These are phyloP conservation scores for Acrocephalus scirpaceus DNA, from an alignment of 2,797 vertebrate genomes.

Conservation along the genomic window DNA sequence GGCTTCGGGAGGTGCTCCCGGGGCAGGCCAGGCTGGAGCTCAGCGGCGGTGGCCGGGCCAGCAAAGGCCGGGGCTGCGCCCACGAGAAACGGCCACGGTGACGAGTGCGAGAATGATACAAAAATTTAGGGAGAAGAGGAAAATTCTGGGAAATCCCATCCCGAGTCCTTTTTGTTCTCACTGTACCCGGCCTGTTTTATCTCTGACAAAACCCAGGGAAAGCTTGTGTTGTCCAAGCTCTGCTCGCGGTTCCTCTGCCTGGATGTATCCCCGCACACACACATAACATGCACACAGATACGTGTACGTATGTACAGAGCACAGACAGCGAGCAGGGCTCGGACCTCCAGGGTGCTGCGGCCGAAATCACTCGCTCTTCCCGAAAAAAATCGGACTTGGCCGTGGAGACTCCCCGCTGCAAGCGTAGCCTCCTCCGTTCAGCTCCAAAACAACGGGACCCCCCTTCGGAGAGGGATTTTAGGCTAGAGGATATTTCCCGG, in stretches of 20 bases:
- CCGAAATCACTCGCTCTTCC: not conserved
- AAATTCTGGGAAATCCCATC: not conserved
- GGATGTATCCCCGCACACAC: not conserved
- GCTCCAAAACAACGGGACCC: not conserved
- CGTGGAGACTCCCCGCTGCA: not conserved
- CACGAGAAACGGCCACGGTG: not conserved
- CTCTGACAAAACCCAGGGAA: not conserved
- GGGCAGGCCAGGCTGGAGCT: not conserved
- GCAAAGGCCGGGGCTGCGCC: not conserved
- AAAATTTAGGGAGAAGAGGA: not conserved
- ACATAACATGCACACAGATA: accelerated
- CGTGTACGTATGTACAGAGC: not conserved
- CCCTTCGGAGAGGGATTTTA: not conserved
- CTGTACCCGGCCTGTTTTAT: slow-evolving; percentile 4
- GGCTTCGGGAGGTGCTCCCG: not conserved
- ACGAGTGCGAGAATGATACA: not conserved
- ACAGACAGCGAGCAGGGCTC: not conserved
- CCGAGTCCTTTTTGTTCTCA: not conserved
- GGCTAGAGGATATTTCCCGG: not conserved
- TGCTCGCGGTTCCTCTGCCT: not conserved
- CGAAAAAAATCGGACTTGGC: not conserved
- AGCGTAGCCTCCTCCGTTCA: not conserved
- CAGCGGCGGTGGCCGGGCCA: not conserved
- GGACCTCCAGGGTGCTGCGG: not conserved
- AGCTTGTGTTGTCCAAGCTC: not conserved